Base-by-base conservation (phyloP, 64 coral and sea anemone genomes). In the Acropora tenuis region DNA sequence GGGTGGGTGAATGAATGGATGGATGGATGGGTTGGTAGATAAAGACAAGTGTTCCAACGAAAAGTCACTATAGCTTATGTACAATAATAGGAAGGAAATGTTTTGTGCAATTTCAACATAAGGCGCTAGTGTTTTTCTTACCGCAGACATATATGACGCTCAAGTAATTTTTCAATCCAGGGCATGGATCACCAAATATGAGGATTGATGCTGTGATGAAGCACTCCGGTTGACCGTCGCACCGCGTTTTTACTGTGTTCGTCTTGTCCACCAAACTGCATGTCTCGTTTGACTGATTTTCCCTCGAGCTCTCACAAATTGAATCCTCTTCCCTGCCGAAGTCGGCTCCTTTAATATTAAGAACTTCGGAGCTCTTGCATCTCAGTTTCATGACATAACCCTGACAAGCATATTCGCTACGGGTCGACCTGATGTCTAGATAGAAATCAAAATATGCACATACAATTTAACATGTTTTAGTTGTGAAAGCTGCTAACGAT, bases 161-260 rank as follows among this genome's bases (percentile, higher is more conserved):
- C 3, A 84, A 60, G 61, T 84, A 69, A 42, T 68, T 82, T 40
- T 43, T 84, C 45, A 69, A n/a, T 1, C 58, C 61, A 16, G 7
- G 43, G 15, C 80, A 84, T 66, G 80, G 80, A 68, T 84, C 42
- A 68, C 80, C 60, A 84, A 84, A 84, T 47, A 69, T 84, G 80
- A 3, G 6, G 17, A 6, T 42, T 42, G 69, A 17, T 68, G 60
- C 80, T 48, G 44, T 5, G 40, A 84, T 65, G 59, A 0, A 67
- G 11, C 80, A 84, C 2, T 6, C 15, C 4, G 59, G 17, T 47
- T 84, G 66, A 16, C 47, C 7, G 47, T 84, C 80, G 44, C 80
- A 84, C 44, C 2, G 8, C 7, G 61, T 3, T 58, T 46, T 84
- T 6, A 84, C 15, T 46, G 6, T 84, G 10, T 68, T 13, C 3